Percentiles rank a stretch among this genome's conserved stretches.
Evolutionary conservation across 2,113 vertebrate species (phyloP).

Genomic region (Halichoerus grypus): DNA sequence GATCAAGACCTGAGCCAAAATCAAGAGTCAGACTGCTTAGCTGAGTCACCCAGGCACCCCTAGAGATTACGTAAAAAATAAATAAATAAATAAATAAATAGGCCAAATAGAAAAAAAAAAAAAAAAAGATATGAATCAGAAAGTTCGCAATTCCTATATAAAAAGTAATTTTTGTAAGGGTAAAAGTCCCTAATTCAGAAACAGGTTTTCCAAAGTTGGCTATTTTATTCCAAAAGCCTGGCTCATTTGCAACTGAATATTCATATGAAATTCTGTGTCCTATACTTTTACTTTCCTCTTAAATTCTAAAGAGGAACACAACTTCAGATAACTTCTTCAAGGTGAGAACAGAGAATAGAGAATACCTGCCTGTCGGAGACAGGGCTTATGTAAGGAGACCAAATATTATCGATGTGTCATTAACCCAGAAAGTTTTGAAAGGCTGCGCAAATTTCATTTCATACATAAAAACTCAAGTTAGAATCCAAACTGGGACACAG

Average conservation of each 20-base stretch:
- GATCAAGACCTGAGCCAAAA: not conserved
- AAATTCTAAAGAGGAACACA: conserved; percentile 26
- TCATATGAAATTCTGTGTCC: conserved; percentile 12
- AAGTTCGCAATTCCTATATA: not conserved
- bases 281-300: not conserved
- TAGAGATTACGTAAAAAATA: not conserved
- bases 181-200: not conserved
- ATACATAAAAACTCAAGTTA: conserved; percentile 24
- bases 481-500: not conserved
- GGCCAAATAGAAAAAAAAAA: conserved; percentile 21
- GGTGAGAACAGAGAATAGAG: not conserved
- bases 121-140: not conserved
- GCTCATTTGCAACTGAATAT: not conserved
- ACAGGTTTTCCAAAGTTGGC: not conserved
- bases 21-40: not conserved
- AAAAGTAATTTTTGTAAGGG: conserved; percentile 52
- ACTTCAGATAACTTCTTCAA: conserved; percentile 21
- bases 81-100: not conserved
- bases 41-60: not conserved
- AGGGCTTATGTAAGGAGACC: not conserved
- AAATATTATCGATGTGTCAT: not conserved
- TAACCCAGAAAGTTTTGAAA: conserved; percentile 11
- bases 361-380: not conserved
- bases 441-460: not conserved
- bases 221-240: conserved; percentile 26